These are phyloP conservation scores for Drosophila quadrilineata DNA, from an alignment of 1,140 invertebrate species.

Conservation along the genomic window DNA sequence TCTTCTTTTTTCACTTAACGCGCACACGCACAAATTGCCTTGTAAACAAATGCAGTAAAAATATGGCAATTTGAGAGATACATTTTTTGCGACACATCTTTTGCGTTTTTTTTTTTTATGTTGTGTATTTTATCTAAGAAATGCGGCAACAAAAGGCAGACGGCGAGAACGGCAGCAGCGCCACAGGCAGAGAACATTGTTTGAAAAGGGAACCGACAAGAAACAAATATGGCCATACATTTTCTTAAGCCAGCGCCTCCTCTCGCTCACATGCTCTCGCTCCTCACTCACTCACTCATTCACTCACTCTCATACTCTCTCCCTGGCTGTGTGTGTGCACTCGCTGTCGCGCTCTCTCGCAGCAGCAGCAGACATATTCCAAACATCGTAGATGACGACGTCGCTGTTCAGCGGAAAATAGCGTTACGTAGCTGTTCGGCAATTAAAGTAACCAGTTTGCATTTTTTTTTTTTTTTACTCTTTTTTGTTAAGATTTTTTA, in stretches of 20 bases:
- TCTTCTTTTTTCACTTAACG: constrained; percentile 9
- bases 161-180: constrained; percentile 58
- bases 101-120: constrained; percentile 15
- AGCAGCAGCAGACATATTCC: constrained; percentile 38
- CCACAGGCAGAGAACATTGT: constrained; percentile 43
- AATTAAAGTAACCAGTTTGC: constrained; percentile 70
- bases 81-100: constrained; percentile 57
- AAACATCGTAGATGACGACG: constrained; percentile 38
- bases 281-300: constrained; percentile 6
- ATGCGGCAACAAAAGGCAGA: constrained; percentile 69
- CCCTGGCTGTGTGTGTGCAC: constrained; percentile 11
- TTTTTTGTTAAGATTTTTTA: too few relatives aligned
- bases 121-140: constrained; percentile 61
- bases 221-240: constrained; percentile 76
- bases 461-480: too few relatives aligned
- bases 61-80: too few relatives aligned
- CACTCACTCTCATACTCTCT: constrained; percentile 4
- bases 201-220: constrained; percentile 63
- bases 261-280: constrained; percentile 5
- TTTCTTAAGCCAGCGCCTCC: constrained; percentile 64
- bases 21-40: background rate
- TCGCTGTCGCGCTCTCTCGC: constrained; percentile 25
- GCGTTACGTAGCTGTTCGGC: constrained; percentile 54
- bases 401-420: constrained; percentile 58
- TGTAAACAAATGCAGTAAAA: too few relatives aligned